Conservation (phyloP, 2,797 vertebrate genomes). For the Gallinago solitaria region DNA sequence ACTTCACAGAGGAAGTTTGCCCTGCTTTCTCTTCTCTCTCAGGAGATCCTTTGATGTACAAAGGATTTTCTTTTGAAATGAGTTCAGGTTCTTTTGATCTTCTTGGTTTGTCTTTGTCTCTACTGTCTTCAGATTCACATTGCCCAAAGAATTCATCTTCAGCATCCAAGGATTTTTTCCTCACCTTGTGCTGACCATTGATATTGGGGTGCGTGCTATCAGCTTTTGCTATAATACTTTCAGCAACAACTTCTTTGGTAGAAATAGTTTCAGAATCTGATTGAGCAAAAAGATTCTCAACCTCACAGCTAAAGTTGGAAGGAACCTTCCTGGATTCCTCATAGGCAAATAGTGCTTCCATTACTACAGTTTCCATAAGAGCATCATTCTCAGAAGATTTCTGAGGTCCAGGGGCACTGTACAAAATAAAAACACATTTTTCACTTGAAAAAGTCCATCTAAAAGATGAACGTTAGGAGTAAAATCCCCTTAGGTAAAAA, state of each 20-base stretch:
- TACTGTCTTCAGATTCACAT: neutral
- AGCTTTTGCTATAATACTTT: slow-evolving; percentile 1
- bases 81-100: slow-evolving; percentile 31
- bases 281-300: neutral
- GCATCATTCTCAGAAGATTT: neutral
- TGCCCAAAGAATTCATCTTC: neutral
- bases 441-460: neutral
- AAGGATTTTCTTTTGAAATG: slow-evolving; percentile 19
- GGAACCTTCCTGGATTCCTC: slow-evolving; percentile 35
- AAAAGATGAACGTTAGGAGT: neutral
- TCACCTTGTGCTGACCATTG: slow-evolving; percentile 3
- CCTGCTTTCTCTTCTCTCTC: slow-evolving; percentile 5
- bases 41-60: neutral
- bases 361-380: neutral
- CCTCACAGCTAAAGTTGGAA: neutral
- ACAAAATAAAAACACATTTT: neutral
- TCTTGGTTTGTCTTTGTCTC: slow-evolving; percentile 15
- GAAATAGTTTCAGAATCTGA: slow-evolving; percentile 17
- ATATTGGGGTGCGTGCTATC: slow-evolving; percentile 15
- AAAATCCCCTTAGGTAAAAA: neutral
- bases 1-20: neutral
- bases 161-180: neutral
- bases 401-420: slow-evolving; percentile 59
- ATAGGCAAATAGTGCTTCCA: neutral
- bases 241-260: slow-evolving; percentile 68